Percentiles rank a stretch among this genome's conserved stretches.
phyloP scores from a whole-genome alignment of 2,888 invertebrate genomes.

The Eristalis pertinax region DNA sequence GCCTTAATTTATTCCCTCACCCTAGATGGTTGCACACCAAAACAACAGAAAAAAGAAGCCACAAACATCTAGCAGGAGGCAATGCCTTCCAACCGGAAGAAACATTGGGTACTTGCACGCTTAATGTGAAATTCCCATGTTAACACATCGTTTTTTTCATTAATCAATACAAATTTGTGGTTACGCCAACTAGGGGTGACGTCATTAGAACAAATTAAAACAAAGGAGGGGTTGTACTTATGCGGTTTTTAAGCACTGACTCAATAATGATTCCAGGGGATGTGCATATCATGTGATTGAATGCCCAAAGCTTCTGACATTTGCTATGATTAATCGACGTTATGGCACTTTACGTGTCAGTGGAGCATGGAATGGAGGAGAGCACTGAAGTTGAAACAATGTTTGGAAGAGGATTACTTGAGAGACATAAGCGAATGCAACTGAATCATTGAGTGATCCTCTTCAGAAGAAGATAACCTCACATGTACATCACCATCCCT shows the following conservation, averaged over 20 bases:
- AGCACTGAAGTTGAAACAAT: too few relatives aligned
- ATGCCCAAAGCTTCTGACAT: too few relatives aligned
- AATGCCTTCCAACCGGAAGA: background rate
- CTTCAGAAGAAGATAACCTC: too few relatives aligned
- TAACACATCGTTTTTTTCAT: background rate
- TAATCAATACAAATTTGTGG: background rate
- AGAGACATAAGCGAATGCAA: too few relatives aligned
- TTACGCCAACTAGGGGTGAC: background rate
- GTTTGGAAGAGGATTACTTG: too few relatives aligned
- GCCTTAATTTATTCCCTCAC: background rate
- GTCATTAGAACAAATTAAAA: background rate
- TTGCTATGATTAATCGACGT: too few relatives aligned
- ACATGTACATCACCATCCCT: too few relatives aligned
- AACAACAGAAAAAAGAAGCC: background rate
- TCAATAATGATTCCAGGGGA: too few relatives aligned
- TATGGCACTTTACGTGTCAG: too few relatives aligned
- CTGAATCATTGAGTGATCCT: too few relatives aligned
- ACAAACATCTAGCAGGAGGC: background rate
- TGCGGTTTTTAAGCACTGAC: background rate
- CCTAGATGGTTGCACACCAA: background rate
- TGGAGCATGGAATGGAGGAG: too few relatives aligned
- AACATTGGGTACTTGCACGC: background rate
- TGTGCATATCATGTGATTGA: too few relatives aligned
- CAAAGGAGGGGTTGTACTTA: background rate
- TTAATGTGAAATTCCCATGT: background rate